phyloP scores from a whole-genome alignment of 2,888 invertebrate genomes.

The Metallyticus violacea region DNA sequence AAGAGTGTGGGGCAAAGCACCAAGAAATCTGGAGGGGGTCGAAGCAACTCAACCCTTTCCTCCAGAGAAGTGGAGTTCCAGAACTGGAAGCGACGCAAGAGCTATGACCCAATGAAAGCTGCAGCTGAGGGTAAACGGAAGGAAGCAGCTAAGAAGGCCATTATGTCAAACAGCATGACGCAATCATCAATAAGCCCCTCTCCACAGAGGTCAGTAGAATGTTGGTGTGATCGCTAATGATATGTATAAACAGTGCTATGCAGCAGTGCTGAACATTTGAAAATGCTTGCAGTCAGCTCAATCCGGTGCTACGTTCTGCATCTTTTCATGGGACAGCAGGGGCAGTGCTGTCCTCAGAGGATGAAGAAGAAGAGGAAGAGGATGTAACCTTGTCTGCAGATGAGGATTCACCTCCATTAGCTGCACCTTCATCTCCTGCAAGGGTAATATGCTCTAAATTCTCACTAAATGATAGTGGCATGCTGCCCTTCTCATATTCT shows the following conservation, averaged over 20 bases:
- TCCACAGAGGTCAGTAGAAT: not conserved
- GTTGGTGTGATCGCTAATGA: constrained; percentile 14
- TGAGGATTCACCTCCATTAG: constrained; percentile 29
- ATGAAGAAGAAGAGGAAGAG: constrained; percentile 25
- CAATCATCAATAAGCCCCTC: constrained; percentile 34
- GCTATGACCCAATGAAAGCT: constrained; percentile 92
- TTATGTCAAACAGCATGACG: constrained; percentile 34
- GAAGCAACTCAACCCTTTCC: constrained; percentile 68
- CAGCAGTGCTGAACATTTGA: not conserved
- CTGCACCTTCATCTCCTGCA: constrained; percentile 23
- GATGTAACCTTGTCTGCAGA: constrained; percentile 32
- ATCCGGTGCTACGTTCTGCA: constrained; percentile 48
- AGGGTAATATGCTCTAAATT: constrained; percentile 21
- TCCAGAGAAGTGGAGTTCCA: constrained; percentile 82
- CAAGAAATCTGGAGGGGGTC: constrained; percentile 56
- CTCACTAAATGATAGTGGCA: not conserved
- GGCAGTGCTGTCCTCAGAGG: not conserved
- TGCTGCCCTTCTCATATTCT: not conserved
- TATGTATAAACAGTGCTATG: too few relatives aligned
- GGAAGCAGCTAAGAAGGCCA: constrained; percentile 40
- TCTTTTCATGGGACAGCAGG: constrained; percentile 49
- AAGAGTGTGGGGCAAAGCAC: constrained; percentile 42
- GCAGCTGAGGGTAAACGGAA: constrained; percentile 81
- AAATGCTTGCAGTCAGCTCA: constrained; percentile 34
- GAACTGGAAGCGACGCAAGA: constrained; percentile 94